Conservation (phyloP, 2,113 vertebrate species). For the Paratilapia polleni region DNA sequence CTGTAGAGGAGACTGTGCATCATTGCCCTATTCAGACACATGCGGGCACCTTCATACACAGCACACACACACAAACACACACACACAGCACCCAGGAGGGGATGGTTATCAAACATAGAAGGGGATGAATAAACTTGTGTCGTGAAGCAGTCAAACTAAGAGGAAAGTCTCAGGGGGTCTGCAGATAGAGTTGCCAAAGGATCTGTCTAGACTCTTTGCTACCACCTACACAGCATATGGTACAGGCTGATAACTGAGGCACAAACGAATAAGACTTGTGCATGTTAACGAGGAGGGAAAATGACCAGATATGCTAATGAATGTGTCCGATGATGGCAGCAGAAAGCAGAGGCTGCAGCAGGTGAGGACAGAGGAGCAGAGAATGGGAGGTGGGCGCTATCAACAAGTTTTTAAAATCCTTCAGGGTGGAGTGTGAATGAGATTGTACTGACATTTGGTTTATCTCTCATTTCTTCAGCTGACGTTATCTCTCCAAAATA, state of each 20-base stretch:
- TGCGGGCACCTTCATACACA: constrained; percentile 5
- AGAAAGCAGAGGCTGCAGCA: background rate
- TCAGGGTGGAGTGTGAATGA: background rate
- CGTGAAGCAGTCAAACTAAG: constrained; percentile 35
- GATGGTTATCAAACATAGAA: constrained; percentile 26
- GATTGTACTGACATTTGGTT: constrained; percentile 27
- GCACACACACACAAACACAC: background rate
- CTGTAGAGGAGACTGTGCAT: constrained; percentile 19
- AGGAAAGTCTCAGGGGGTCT: constrained; percentile 26
- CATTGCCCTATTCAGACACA: constrained; percentile 25
- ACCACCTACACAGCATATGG: constrained; percentile 58
- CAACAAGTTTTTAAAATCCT: constrained; percentile 1
- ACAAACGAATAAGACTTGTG: constrained; percentile 14
- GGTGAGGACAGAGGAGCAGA: background rate
- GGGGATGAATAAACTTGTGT: constrained; percentile 34
- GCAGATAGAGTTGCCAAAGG: constrained; percentile 38
- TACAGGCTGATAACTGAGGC: constrained; percentile 45
- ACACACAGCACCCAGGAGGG: background rate
- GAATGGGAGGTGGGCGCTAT: background rate
- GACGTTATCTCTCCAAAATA: constrained; percentile 19
- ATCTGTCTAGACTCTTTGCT: constrained; percentile 34
- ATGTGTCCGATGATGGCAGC: constrained; percentile 8
- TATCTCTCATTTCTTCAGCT: constrained; percentile 20
- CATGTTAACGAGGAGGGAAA: constrained; percentile 39
- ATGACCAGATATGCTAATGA: constrained; percentile 54